Evolutionary conservation across 1,140 invertebrate species (phyloP).

Genomic region (Eciton burchellii): DNA sequence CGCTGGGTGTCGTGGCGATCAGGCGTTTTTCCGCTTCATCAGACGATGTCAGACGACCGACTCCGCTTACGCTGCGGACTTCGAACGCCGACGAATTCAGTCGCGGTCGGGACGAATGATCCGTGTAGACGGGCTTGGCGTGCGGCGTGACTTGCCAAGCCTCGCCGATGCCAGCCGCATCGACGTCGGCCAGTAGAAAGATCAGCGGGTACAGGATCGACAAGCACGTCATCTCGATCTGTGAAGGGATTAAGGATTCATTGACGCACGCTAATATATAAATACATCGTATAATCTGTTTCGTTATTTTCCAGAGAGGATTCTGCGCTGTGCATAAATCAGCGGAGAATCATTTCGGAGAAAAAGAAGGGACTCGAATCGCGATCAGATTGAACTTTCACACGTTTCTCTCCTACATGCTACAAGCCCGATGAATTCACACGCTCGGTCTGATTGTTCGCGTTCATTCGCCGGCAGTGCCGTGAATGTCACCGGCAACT

Average conservation of each 20-base stretch:
- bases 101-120: constrained; percentile 74
- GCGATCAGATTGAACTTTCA: constrained; percentile 21
- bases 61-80: constrained; percentile 74
- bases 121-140: constrained; percentile 61
- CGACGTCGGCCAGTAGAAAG: constrained; percentile 49
- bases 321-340: no score
- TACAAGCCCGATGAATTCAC: not conserved
- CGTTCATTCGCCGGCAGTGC: constrained; percentile 22
- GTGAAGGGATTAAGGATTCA: constrained; percentile 51
- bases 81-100: constrained; percentile 77
- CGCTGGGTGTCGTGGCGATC: not conserved
- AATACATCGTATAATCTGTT: no score
- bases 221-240: constrained; percentile 49
- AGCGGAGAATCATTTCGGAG: not conserved
- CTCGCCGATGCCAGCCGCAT: constrained; percentile 74
- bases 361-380: not conserved
- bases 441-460: constrained; percentile 49
- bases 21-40: constrained; percentile 24
- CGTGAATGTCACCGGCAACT: constrained; percentile 63
- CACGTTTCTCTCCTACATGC: constrained; percentile 6
- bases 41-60: constrained; percentile 64
- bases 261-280: not conserved
- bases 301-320: no score
- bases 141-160: constrained; percentile 78
- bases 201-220: constrained; percentile 49